Base-by-base conservation (phyloP, 1,140 invertebrate genomes). In the Cotesia glomerata region DNA sequence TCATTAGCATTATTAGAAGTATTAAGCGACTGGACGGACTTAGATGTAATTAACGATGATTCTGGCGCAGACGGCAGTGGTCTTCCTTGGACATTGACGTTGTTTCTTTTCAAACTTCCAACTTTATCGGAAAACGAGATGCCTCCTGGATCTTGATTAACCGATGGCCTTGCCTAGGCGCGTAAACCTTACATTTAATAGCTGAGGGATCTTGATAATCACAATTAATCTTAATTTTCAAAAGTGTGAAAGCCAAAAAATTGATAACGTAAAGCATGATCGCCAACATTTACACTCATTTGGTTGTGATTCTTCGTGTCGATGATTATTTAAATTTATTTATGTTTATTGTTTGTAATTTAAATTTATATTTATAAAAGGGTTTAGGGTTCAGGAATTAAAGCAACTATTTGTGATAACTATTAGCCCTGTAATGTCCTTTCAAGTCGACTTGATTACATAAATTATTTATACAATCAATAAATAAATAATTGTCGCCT, bases 21-120 rank as follows among this genome's bases (percentile, higher is more conserved):
- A 35, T 77, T 81, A 14, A 79, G 74, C 39, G 76, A 77, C 74
- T 79, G 83, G 36, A 77, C 76, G 32, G 77, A 54, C 59, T 63
- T 32, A 7, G 34, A 65, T 58, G 52, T 39, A 4, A 35, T 45
- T 14, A 72, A 49, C 49, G 35, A 72, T 59, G 74, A 68, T 74
- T 83, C 83, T 36, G 80, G 75, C 34, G 81, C 77, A 16, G 80
- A 74, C 0, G 82, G 82, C 61, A 83, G 67, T 34, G 82, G 82
- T 69, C 82, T 83, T 68, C 68, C 54, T 36, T 72, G 70, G 14
- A 66, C 51, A 56, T 66, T 66, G 63, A 66, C 14, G 18, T 14
- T 54, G 61, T 66, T 72, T 66, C 54, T 65, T 59, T 59, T 72
- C 63, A 72, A 51, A 52, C 45, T 64, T 54, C 58, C 58, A 70